These are phyloP conservation scores for Sebastes oblongus DNA, from an alignment of 2,797 vertebrate species.

Conservation along the genomic window DNA sequence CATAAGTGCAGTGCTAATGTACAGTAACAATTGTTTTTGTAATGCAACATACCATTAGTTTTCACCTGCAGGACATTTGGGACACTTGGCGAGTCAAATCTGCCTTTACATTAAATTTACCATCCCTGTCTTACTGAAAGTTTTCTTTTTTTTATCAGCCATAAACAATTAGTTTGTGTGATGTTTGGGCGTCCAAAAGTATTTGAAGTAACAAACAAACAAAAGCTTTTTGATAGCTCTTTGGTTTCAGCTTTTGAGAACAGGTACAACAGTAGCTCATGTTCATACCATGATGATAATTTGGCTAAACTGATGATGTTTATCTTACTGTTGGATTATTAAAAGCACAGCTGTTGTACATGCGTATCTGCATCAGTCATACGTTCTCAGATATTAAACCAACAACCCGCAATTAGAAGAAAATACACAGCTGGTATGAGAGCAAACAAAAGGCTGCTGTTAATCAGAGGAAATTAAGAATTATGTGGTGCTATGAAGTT, in stretches of 20 bases:
- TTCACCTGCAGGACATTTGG: conserved; percentile 2
- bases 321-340: neutral
- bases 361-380: neutral
- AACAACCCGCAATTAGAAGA: neutral
- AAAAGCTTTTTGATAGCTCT: neutral
- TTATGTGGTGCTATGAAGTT: neutral
- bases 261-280: neutral
- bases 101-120: neutral
- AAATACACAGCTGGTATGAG: neutral
- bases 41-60: neutral
- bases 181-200: neutral
- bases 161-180: neutral
- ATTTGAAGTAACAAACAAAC: neutral
- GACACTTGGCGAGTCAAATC: neutral
- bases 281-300: neutral
- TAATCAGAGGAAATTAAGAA: neutral
- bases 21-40: neutral
- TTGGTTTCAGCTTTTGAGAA: neutral
- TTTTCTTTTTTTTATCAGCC: neutral
- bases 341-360: neutral
- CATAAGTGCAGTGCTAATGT: conserved; percentile 16
- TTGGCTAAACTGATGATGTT: neutral
- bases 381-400: neutral
- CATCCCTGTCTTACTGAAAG: neutral
- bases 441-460: neutral